Base-by-base conservation (phyloP, 2,797 vertebrate genomes). In the Harpagifer antarcticus region DNA sequence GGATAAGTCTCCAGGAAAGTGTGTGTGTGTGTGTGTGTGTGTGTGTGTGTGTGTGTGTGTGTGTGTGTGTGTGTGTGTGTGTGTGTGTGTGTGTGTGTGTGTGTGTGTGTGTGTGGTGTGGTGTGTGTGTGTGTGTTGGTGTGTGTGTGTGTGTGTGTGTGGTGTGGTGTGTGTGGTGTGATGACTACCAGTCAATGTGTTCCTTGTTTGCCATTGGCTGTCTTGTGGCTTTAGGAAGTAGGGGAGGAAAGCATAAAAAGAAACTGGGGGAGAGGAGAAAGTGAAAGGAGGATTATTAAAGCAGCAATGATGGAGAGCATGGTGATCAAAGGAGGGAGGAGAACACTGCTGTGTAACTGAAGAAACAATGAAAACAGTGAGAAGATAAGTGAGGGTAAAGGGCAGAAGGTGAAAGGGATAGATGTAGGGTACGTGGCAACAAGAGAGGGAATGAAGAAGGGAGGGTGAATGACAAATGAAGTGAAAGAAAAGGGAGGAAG, bases 381-480 rank as follows among this genome's bases (percentile, higher is more conserved):
- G 47, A 59, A 45, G 71, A 72, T 52, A 17, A 47, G 5, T 17
- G 70, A 64, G 84, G 77, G 33, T 12, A 74, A 83, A 84, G 87
- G 83, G 75, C 76, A 79, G 50, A 45, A 74, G 74, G 86, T 82
- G 73, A 86, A 56, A 72, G 56, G 55, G 68, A 68, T 33, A 68
- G 9, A 71, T 15, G 42, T 55, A 71, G 45, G 58, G 27, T 42
- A 57, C 50, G 58, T 27, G 56, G 37, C 37, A 45, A 23, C 44
- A 73, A 60, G 57, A 48, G 60, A 55, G 68, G 33, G 53, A 65
- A 23, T 8, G 43, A 31, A 69, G 83, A 72, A 63, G 65, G 84
- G 85, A 80, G 83, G 62, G 61, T 45, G 33, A 33, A 73, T 82
- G 86, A 88, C 61, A 81, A 82, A 90, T 85, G 73, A 86, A 64